Evolutionary conservation across 23 tunicate species (phyloP), one percentile per base, ranked within the genome.

Genomic region (Ascidia mentula): DNA sequence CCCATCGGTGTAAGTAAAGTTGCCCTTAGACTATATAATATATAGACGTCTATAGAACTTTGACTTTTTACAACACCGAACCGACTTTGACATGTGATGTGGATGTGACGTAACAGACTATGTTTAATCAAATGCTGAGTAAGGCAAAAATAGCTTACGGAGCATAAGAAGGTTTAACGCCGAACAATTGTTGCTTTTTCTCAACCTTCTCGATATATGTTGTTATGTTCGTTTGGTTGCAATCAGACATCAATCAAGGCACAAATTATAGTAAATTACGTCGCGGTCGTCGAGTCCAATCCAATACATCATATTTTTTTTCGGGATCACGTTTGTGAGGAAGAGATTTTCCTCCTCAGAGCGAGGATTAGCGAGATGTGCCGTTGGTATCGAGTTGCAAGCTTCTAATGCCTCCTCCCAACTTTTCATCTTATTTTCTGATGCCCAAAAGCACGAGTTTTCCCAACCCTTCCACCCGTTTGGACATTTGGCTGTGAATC

Each of bases 311-410:
- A 9, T n/a, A 12, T 31, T 69, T 13, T 18, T 13, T 17, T 17
- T 69, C 12, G 33, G 12, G 12, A 69, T n/a, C 12, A 26, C 72
- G 12, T 69, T n/a, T 12, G 53, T 15, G 15, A 69, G 9, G 72
- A 69, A 69, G 20, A 26, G 32, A 31, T 26, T 69, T 69, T 69
- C 72, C 32, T 28, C 32, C 9, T 31, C 33, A 8, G 72, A 69
- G 33, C 33, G 72, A 13, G 72, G 72, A 18, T 69, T n/a, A 8
- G 72, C 72, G n/a, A 69, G 72, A 69, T 69, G 72, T 12, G 72
- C 32, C 9, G 33, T 69, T 12, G 33, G 33, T 9, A 69, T 13
- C 8, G 32, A 8, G 33, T 9, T 31, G 72, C 72, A 69, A 28
- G 32, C 72, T 9, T 69, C n/a, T n/a, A 12, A 26, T 28, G 72